These are phyloP conservation scores for Eulithis testata DNA, from an alignment of 2,888 invertebrate genomes.

Conservation along the genomic window DNA sequence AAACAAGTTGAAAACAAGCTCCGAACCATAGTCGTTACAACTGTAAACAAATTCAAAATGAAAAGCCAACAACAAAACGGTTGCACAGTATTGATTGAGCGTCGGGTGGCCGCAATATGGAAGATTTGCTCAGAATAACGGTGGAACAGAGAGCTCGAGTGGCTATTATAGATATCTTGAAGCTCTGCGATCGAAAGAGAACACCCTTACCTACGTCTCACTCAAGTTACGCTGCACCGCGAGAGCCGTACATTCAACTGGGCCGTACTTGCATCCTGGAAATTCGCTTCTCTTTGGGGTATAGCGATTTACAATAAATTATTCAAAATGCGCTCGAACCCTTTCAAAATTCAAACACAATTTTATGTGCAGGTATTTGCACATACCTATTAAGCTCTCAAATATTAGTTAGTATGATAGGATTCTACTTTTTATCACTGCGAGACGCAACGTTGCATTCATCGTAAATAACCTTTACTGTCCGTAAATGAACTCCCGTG, in stretches of 20 bases:
- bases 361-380: not conserved
- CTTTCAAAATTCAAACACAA: not conserved
- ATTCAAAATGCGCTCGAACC: slow-evolving; percentile 6
- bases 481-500: too few relatives aligned
- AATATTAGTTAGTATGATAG: too few relatives aligned
- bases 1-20: slow-evolving; percentile 5
- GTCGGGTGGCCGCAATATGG: slow-evolving; percentile 72
- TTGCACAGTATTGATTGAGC: slow-evolving; percentile 69
- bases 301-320: slow-evolving; percentile 46
- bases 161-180: slow-evolving; percentile 80
- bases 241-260: slow-evolving; percentile 52
- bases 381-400: too few relatives aligned
- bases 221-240: slow-evolving; percentile 59
- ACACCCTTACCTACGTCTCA: slow-evolving; percentile 67
- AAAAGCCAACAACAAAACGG: slow-evolving; percentile 57
- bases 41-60: slow-evolving; percentile 53
- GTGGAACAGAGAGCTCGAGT: slow-evolving; percentile 77
- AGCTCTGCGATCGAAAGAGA: slow-evolving; percentile 66
- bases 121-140: slow-evolving; percentile 80
- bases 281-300: slow-evolving; percentile 48
- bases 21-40: slow-evolving; percentile 30
- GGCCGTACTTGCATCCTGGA: slow-evolving; percentile 49
- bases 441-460: not conserved
- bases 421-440: not conserved
- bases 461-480: too few relatives aligned